Evolutionary conservation across 2,113 vertebrate genomes (phyloP), one percentile per base, ranked within the genome.

Genomic region (Sinosuthora webbiana): DNA sequence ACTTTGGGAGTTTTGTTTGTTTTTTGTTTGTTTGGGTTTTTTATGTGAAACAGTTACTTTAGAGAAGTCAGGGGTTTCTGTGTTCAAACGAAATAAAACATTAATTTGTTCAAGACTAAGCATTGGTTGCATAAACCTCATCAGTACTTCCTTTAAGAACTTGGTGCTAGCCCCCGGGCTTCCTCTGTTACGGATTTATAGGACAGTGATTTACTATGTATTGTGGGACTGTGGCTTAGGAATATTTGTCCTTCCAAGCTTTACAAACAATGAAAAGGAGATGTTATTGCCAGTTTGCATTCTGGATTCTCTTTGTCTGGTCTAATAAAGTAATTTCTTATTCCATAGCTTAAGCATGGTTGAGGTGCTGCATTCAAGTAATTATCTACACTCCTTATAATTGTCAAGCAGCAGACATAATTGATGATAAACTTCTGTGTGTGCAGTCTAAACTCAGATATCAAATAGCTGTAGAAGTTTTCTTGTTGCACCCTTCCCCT

Each of bases 61-160:
- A 77, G 42, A 70, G 35, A 77, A 86, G 55, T 77, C 0, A 0
- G 1, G 11, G 13, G 0, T 9, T 15, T 56, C 28, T 56, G 22
- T 68, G 17, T 77, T 95, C 64, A 84, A 39, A 73, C 33, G n/a
- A 78, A 94, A 86, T 79, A 60, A 92, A 92, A 89, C 41, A 35
- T 44, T 90, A 60, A 60, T 93, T 64, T 89, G 17, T 87, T 89
- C 60, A 83, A 81, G 68, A 47, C 44, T 55, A 67, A 93, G 55
- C 11, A 28, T 17, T 95, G 42, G 22, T 93, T 95, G 52, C 50
- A 44, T 87, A 95, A 94, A 84, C 70, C 64, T 90, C 76, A 64
- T 49, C 62, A 45, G 60, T 81, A 23, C 39, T 90, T 78, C 55
- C 91, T 86, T 47, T 33, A 64, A 93, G 79, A 59, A 18, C 28